Conservation (phyloP, 2,888 invertebrate genomes). For the Drosophila flavopinicola region DNA sequence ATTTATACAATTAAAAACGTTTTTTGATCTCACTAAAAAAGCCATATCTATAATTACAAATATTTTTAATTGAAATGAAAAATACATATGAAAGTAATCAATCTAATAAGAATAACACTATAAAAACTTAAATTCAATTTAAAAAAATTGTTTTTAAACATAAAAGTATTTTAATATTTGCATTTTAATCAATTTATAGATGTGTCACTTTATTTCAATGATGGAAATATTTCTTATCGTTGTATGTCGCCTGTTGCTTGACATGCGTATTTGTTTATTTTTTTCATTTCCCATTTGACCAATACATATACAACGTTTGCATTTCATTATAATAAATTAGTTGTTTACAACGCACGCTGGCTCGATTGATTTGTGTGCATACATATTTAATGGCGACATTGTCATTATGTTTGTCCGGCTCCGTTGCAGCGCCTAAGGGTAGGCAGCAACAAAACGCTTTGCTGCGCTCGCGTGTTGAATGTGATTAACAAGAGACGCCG, state of each 20-base stretch:
- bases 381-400: slow-evolving; percentile 50
- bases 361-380: slow-evolving; percentile 57
- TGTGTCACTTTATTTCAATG: background rate
- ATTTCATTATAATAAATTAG: slow-evolving; percentile 68
- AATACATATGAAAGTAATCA: too few species aligned
- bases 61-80: background rate
- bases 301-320: slow-evolving; percentile 27
- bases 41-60: too few species aligned
- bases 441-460: slow-evolving; percentile 2
- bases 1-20: background rate
- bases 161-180: background rate
- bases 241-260: slow-evolving; percentile 8
- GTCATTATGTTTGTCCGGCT: slow-evolving; percentile 13
- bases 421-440: background rate
- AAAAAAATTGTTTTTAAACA: background rate
- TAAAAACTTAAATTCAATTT: background rate
- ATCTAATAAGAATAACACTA: too few species aligned
- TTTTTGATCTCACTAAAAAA: too few species aligned
- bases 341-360: slow-evolving; percentile 40
- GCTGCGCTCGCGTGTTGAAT: slow-evolving; percentile 57
- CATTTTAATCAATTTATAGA: background rate
- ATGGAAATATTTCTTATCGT: background rate
- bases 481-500: slow-evolving; percentile 57
- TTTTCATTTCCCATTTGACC: slow-evolving; percentile 9
- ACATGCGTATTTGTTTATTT: slow-evolving; percentile 2